Conservation (phyloP, 2,797 vertebrate genomes). For the Pogonophryne albipinna region DNA sequence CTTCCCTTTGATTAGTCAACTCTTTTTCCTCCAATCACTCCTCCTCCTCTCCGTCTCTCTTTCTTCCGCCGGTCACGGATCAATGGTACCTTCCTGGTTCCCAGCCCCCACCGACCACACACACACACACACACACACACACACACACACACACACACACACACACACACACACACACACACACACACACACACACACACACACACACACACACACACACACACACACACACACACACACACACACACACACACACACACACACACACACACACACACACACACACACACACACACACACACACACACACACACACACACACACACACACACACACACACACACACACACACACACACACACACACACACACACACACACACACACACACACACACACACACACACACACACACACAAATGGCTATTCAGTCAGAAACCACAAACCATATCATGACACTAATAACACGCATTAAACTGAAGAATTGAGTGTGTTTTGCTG, state of each 20-base stretch:
- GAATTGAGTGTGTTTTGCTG: not conserved
- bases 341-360: slow-evolving; percentile 21
- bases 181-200: too few relatives aligned
- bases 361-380: too few relatives aligned
- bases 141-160: not conserved
- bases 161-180: slow-evolving; percentile 16
- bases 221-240: not conserved
- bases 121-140: not conserved
- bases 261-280: not conserved
- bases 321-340: too few relatives aligned
- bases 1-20: slow-evolving; percentile 34
- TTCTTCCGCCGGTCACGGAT: slow-evolving; percentile 65
- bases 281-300: not conserved
- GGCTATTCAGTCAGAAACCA: slow-evolving; percentile 8
- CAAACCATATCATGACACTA: slow-evolving; percentile 2
- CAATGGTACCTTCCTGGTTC: slow-evolving; percentile 62
- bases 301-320: not conserved
- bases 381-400: too few relatives aligned
- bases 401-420: too few relatives aligned
- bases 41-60: slow-evolving; percentile 22
- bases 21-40: slow-evolving; percentile 24
- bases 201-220: too few relatives aligned
- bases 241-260: not conserved
- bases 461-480: slow-evolving; percentile 9
- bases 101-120: slow-evolving; percentile 43